phyloP scores from a whole-genome alignment of 2,797 vertebrate species.

The Rousettus madagascariensis region DNA sequence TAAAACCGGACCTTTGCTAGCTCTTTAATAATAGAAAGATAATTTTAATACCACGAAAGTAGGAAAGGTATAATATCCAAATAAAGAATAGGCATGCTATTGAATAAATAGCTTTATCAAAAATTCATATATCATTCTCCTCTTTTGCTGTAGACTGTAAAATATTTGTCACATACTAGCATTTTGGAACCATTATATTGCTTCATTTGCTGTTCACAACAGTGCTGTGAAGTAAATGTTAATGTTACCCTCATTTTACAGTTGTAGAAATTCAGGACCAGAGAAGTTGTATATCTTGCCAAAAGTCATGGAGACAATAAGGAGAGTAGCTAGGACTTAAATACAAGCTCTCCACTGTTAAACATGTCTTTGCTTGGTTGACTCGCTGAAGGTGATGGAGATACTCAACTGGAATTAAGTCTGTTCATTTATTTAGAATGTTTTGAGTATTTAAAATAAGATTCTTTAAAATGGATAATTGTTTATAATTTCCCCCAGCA shows the following conservation, averaged over 20 bases:
- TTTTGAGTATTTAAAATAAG: conserved; percentile 35
- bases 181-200: not conserved
- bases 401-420: not conserved
- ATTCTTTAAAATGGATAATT: conserved; percentile 24
- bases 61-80: not conserved
- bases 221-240: not conserved
- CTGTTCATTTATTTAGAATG: not conserved
- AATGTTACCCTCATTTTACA: not conserved
- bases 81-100: not conserved
- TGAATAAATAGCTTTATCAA: not conserved
- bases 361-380: not conserved
- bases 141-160: not conserved
- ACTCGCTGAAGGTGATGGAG: not conserved
- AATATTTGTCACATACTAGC: not conserved
- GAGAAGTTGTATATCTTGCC: conserved; percentile 18
- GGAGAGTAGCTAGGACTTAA: not conserved
- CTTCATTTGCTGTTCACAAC: conserved; percentile 28
- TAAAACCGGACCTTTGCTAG: conserved; percentile 4
- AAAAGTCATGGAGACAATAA: conserved; percentile 42
- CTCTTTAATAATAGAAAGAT: conserved; percentile 25
- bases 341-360: not conserved
- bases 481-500: not conserved
- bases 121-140: not conserved
- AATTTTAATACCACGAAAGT: not conserved
- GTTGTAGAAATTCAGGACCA: conserved; percentile 32